Conservation (phyloP, 2,888 invertebrate species). For the Diploptera punctata region DNA sequence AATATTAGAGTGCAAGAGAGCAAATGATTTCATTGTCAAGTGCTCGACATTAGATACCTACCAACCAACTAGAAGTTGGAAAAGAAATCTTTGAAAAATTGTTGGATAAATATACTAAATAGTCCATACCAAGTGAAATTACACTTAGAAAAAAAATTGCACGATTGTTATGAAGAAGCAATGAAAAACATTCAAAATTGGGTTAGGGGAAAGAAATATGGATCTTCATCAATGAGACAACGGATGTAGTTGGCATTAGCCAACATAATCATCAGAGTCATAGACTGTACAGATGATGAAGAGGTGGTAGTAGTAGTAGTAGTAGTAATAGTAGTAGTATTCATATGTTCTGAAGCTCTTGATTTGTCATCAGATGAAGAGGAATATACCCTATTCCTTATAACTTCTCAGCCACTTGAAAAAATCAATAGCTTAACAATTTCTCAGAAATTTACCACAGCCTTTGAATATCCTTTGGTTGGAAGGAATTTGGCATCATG, state of each 20-base stretch:
- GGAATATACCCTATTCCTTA: background rate
- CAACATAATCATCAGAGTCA: background rate
- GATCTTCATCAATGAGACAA: background rate
- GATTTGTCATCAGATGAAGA: too few relatives aligned
- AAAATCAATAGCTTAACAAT: background rate
- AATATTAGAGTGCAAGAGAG: too few relatives aligned
- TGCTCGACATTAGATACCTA: too few relatives aligned
- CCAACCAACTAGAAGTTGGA: too few relatives aligned
- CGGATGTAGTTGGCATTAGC: background rate
- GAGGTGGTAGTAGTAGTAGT: too few relatives aligned
- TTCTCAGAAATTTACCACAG: background rate
- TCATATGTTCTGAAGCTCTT: too few relatives aligned
- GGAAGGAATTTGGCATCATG: slow-evolving; percentile 1
- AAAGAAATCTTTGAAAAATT: slow-evolving; percentile 7
- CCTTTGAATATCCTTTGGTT: background rate
- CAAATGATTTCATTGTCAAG: too few relatives aligned
- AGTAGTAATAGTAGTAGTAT: too few relatives aligned
- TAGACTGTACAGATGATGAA: background rate
- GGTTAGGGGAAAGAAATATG: background rate
- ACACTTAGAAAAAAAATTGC: background rate
- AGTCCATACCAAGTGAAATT: too few relatives aligned
- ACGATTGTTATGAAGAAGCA: background rate
- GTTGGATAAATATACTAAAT: background rate
- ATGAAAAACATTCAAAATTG: background rate
- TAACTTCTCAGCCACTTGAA: background rate